phyloP scores from a whole-genome alignment of 2,888 invertebrate genomes.

The Zaprionus bogoriensis region DNA sequence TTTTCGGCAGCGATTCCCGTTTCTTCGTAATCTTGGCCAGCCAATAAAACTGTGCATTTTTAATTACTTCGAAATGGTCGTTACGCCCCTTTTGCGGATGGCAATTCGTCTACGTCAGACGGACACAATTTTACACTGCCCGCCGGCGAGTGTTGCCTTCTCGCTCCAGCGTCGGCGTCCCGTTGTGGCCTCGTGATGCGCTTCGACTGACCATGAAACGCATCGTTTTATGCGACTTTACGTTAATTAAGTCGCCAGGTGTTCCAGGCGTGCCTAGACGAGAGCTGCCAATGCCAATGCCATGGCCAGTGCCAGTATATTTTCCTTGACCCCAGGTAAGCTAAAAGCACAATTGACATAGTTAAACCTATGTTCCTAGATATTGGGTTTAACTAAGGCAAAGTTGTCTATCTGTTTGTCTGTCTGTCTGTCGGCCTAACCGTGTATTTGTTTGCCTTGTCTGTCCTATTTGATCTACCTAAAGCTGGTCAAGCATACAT shows the following conservation, averaged over 20 bases:
- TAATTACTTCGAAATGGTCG: constrained; percentile 58
- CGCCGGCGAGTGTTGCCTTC: no score
- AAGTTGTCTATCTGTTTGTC: not conserved
- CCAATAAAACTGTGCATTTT: constrained; percentile 50
- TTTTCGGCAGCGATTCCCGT: not conserved
- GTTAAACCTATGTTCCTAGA: constrained; percentile 39
- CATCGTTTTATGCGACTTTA: constrained; percentile 59
- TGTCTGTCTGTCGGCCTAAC: not conserved
- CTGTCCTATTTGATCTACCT: not conserved
- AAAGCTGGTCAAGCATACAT: no score
- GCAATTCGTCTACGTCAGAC: constrained; percentile 73
- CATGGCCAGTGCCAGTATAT: constrained; percentile 20
- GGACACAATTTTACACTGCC: constrained; percentile 30
- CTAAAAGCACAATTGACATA: constrained; percentile 40
- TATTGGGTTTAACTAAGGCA: constrained; percentile 17
- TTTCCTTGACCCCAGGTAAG: constrained; percentile 14
- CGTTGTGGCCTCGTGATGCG: constrained; percentile 52
- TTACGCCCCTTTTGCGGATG: constrained; percentile 52
- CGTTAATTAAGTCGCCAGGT: constrained; percentile 72
- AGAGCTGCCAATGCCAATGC: constrained; percentile 1
- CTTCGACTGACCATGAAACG: constrained; percentile 59
- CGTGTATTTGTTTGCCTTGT: not conserved
- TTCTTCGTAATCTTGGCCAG: not conserved
- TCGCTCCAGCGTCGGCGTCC: constrained; percentile 16
- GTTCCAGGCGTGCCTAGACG: constrained; percentile 15